phyloP scores from a whole-genome alignment of 2,888 invertebrate species.

The Selenia dentaria region DNA sequence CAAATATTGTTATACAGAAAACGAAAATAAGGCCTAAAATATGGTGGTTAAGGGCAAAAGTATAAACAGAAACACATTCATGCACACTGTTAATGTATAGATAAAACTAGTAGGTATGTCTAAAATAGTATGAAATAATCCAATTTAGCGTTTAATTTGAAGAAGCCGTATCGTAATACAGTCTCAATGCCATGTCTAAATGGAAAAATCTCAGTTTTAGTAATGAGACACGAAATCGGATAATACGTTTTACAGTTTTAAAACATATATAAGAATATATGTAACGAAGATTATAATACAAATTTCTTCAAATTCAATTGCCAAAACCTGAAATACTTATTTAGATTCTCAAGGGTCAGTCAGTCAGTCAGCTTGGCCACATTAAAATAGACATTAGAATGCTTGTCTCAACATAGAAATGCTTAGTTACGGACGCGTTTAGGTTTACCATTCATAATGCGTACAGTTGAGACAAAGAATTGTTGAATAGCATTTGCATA shows the following conservation, averaged over 20 bases:
- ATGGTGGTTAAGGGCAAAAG: conserved; percentile 70
- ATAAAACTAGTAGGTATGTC: conserved; percentile 32
- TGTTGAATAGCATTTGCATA: conserved; percentile 15
- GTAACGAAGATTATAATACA: no score
- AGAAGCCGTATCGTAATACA: conserved; percentile 44
- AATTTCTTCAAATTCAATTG: conserved; percentile 21
- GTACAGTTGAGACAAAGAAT: conserved; percentile 20
- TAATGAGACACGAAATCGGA: neutral
- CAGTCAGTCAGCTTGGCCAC: conserved; percentile 8
- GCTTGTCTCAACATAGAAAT: conserved; percentile 6
- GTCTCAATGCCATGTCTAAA: conserved; percentile 27
- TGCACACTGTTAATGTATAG: conserved; percentile 52
- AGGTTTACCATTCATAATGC: conserved; percentile 14
- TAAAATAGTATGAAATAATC: conserved; percentile 39
- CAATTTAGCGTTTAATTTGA: conserved; percentile 50
- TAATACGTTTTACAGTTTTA: no score
- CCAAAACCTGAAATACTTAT: no score
- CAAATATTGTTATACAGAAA: conserved; percentile 20
- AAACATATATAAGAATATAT: no score
- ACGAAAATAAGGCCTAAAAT: conserved; percentile 39
- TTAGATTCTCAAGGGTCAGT: no score
- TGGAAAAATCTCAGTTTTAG: conserved; percentile 9
- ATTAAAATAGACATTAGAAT: conserved; percentile 7
- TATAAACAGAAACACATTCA: conserved; percentile 58
- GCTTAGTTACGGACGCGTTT: conserved; percentile 6